Base-by-base conservation (phyloP, 2,888 invertebrate species). In the Cephus pygmeus region DNA sequence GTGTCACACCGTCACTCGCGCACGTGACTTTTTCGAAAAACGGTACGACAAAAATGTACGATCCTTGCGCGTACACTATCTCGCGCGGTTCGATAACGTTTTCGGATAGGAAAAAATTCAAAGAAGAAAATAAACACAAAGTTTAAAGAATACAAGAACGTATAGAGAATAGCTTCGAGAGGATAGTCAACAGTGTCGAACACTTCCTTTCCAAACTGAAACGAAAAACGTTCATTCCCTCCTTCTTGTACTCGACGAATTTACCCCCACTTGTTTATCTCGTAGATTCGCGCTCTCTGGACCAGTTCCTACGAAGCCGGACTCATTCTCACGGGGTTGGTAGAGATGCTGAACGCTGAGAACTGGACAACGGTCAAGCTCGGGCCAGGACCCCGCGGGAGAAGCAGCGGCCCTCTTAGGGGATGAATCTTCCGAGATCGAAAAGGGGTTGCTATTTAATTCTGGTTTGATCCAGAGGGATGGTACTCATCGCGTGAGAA, bases 301-400 rank as follows among this genome's bases (percentile, higher is more conserved):
- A 90, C 90, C 90, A 90, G 90, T 90, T 90, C 56, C 23, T 86
- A 84, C 83, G 81, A 87, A 87, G 82, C 83, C 81, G 78, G 82
- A 83, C 73, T 77, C 78, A 85, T 86, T 86, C 87, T 86, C 86
- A 86, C 87, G 87, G 85, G 83, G 84, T 85, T 75, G 82, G 77
- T 80, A 79, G 86, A 87, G 90, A 88, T 89, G 89, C 88, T 88
- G 90, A 86, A 84, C 31, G 86, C 85, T 86, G 87, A 88, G 88
- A 88, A 90, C 88, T 91, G 91, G 91, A 91, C 91, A 91, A 90
- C 89, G 90, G 90, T 90, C 90, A 90, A 90, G 88, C 88, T 71
- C 71, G 69, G 73, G 69, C 73, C 75, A 75, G 69, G 34, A 34
- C 69, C 34, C 69, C 73, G 75, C 68, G 69, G 34, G 33, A 69